A percentile compares a stretch with the other conserved stretches of the same genome.
phyloP scores from a whole-genome alignment of 2,797 vertebrate species.

The Ptychobarbus kaznakovi region DNA sequence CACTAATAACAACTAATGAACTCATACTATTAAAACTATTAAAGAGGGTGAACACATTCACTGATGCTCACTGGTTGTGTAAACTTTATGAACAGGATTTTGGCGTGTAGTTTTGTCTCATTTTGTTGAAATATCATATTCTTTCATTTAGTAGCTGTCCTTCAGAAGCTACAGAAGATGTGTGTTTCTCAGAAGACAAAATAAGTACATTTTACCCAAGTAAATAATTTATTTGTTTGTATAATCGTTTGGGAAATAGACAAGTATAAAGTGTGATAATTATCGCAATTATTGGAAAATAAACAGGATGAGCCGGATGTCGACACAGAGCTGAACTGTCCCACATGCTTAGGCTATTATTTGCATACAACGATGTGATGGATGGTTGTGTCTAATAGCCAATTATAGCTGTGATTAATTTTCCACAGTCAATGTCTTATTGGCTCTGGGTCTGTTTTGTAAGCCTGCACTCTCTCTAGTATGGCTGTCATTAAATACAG shows the following conservation, averaged over 20 bases:
- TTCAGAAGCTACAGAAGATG: not conserved
- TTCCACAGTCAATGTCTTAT: not conserved
- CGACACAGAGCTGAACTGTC: not conserved
- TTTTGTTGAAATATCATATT: not conserved
- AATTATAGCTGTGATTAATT: slow-evolving; percentile 28
- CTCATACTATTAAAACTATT: not conserved
- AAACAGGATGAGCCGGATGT: not conserved
- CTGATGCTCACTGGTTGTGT: not conserved
- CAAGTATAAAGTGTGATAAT: not conserved
- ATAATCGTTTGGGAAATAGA: not conserved
- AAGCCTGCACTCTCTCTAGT: slow-evolving; percentile 2
- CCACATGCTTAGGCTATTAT: not conserved
- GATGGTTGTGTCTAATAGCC: not conserved
- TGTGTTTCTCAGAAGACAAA: not conserved
- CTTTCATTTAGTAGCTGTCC: not conserved
- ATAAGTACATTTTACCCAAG: not conserved
- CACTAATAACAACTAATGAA: not conserved
- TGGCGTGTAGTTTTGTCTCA: not conserved
- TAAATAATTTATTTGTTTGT: not conserved
- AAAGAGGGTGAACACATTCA: not conserved
- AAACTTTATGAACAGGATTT: not conserved
- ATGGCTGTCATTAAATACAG: slow-evolving; percentile 35
- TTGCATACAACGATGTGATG: not conserved
- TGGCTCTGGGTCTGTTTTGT: slow-evolving; percentile 3
- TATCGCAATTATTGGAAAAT: not conserved